A percentile compares a stretch with the other conserved stretches of the same genome.
These are phyloP conservation scores for Charina bottae DNA, from an alignment of 2,113 vertebrate species.

Conservation along the genomic window DNA sequence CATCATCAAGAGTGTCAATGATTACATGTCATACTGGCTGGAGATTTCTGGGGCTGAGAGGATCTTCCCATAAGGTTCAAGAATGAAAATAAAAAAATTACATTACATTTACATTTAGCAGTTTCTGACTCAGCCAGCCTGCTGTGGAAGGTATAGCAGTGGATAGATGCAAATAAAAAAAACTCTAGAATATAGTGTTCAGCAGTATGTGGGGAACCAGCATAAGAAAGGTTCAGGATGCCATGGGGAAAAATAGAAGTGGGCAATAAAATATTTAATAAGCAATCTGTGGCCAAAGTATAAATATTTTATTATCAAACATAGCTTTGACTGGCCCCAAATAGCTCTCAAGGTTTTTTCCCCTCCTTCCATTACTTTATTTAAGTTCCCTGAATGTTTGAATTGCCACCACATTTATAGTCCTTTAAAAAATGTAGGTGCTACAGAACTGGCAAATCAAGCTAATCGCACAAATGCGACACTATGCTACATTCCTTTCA, in stretches of 20 bases:
- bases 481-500: conserved; percentile 61
- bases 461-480: conserved; percentile 1
- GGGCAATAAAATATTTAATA: conserved; percentile 42
- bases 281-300: conserved; percentile 19
- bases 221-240: background rate
- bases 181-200: background rate
- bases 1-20: background rate
- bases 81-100: background rate
- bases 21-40: background rate
- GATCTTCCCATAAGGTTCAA: background rate
- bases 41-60: background rate
- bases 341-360: background rate
- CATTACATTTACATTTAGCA: background rate
- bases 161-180: background rate
- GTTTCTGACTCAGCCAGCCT: background rate
- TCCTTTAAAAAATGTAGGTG: conserved; percentile 23
- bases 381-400: conserved; percentile 7
- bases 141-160: background rate
- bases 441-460: conserved; percentile 4
- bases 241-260: conserved; percentile 14
- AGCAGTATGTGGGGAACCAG: background rate
- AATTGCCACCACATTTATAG: background rate
- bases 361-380: background rate
- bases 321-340: background rate
- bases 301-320: conserved; percentile 45